phyloP scores from a whole-genome alignment of 2,797 vertebrate species.

The Semotilus atromaculatus region DNA sequence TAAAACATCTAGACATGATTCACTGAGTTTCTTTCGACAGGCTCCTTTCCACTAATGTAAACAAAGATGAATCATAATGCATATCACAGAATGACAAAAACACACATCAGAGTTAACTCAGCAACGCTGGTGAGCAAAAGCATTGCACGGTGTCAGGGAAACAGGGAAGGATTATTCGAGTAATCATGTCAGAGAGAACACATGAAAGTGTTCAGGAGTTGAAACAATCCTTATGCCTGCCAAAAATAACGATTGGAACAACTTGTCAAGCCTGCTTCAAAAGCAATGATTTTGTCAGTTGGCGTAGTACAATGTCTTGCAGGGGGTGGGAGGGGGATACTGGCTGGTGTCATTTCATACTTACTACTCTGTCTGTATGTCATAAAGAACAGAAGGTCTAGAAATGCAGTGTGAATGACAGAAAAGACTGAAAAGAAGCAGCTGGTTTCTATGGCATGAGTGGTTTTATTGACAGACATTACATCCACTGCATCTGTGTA shows the following conservation, averaged over 20 bases:
- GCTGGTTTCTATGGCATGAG: constrained; percentile 6
- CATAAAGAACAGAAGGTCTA: background rate
- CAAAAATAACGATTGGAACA: constrained; percentile 35
- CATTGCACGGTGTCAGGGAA: constrained; percentile 12
- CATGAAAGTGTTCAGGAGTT: constrained; percentile 10
- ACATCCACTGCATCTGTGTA: constrained; percentile 21
- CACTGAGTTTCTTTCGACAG: background rate
- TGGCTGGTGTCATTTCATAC: constrained; percentile 40
- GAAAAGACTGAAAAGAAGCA: constrained; percentile 14
- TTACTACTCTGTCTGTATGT: constrained; percentile 38
- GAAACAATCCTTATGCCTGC: constrained; percentile 14
- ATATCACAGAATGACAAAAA: constrained; percentile 47
- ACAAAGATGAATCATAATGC: constrained; percentile 34
- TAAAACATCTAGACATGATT: background rate
- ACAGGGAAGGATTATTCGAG: constrained; percentile 13
- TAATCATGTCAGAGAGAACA: constrained; percentile 29
- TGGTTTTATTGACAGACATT: constrained; percentile 30
- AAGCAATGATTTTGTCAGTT: constrained; percentile 30
- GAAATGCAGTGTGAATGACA: background rate
- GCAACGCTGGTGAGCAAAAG: background rate
- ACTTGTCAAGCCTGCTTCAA: constrained; percentile 21
- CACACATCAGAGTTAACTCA: constrained; percentile 37
- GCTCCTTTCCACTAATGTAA: constrained; percentile 23
- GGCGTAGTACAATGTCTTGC: background rate
- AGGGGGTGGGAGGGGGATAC: background rate